Conservation (phyloP, 2,113 vertebrate genomes). For the Odobenus rosmarus region DNA sequence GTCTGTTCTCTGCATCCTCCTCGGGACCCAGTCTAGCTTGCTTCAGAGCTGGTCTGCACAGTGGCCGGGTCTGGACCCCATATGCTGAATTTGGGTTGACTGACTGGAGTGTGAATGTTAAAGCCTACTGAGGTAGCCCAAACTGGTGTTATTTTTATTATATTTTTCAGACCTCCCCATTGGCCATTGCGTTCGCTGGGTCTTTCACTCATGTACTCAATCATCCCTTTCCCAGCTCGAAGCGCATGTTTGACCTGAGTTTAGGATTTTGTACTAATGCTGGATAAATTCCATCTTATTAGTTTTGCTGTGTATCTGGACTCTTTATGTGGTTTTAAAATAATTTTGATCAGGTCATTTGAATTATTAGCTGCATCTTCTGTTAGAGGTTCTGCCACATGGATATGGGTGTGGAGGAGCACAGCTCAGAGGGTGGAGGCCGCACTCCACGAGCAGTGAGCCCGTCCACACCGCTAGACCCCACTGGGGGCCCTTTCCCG, state of each 20-base stretch:
- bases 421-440: rapidly evolving
- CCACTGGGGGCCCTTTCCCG: rapidly evolving
- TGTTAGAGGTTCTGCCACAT: neutral
- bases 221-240: neutral
- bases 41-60: neutral
- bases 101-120: neutral
- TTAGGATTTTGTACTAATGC: neutral
- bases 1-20: neutral
- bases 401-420: neutral
- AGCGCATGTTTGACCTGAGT: neutral
- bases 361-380: neutral
- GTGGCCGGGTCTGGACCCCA: neutral
- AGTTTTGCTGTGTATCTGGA: neutral
- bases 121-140: neutral
- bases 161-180: neutral
- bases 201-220: no score
- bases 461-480: rapidly evolving
- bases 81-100: neutral
- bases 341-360: neutral
- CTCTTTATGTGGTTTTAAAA: neutral
- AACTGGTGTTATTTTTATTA: neutral
- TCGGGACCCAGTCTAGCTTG: neutral
- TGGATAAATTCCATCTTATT: neutral
- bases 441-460: rapidly evolving
- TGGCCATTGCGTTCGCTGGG: rapidly evolving